phyloP scores from a whole-genome alignment of 2,113 vertebrate species.

The Oreotrochilus melanogaster region DNA sequence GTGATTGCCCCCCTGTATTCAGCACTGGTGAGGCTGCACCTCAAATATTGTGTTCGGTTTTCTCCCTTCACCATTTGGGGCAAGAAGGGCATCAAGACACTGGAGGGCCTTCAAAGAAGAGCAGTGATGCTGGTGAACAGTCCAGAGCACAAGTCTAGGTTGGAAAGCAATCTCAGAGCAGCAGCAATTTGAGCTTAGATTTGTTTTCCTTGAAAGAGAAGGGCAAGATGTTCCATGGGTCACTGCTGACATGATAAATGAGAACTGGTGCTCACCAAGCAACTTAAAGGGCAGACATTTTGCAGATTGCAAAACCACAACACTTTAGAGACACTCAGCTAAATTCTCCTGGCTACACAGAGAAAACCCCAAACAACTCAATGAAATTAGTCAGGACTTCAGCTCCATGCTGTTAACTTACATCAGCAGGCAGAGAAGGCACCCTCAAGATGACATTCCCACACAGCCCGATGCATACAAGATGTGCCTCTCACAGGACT shows the following conservation, averaged over 20 bases:
- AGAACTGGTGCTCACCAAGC: not conserved
- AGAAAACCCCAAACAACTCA: not conserved
- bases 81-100: no score
- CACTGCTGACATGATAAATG: not conserved
- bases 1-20: no score
- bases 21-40: no score
- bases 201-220: not conserved
- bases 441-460: not conserved
- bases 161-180: not conserved
- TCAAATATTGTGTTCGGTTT: no score
- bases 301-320: not conserved
- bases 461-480: no score
- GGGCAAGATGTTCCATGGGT: rapidly evolving
- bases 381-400: not conserved
- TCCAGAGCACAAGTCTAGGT: no score
- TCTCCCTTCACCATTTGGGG: no score
- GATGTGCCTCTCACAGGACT: not conserved
- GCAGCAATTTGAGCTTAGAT: rapidly evolving
- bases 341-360: not conserved
- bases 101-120: no score
- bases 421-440: rapidly evolving
- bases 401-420: not conserved
- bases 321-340: not conserved
- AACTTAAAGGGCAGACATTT: not conserved
- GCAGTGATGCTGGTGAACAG: no score